A percentile compares a stretch with the other conserved stretches of the same genome.
Evolutionary conservation across 1,140 invertebrate species (phyloP).

Genomic region (Drosophila albomicans): DNA sequence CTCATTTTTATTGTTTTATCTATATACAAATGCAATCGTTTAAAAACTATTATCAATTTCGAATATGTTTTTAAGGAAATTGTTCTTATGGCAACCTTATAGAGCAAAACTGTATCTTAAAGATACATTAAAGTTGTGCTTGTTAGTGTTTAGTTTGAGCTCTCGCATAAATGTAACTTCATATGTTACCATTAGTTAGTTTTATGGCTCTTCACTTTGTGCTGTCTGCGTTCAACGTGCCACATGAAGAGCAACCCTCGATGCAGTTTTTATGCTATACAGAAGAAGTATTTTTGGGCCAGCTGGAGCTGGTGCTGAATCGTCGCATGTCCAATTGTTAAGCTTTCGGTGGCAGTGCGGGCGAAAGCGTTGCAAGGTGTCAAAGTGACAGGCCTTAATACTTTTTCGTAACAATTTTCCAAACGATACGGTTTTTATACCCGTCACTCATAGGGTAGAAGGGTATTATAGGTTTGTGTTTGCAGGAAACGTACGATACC

Average conservation of each 20-base stretch:
- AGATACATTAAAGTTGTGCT: not conserved
- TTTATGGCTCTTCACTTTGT: not conserved
- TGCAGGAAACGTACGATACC: too few species aligned
- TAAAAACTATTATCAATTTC: too few species aligned
- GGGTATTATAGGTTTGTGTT: too few species aligned
- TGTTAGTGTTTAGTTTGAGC: not conserved
- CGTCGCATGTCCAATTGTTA: conserved; percentile 50
- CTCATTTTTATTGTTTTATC: too few species aligned
- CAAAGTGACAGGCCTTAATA: conserved; percentile 80
- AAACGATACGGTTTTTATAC: not conserved
- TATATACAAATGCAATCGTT: too few species aligned
- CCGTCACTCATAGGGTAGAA: too few species aligned
- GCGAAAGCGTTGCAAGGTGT: conserved; percentile 58
- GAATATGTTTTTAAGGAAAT: too few species aligned
- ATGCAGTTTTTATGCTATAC: not conserved
- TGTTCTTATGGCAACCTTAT: not conserved
- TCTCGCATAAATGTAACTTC: not conserved
- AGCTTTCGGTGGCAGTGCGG: conserved; percentile 4
- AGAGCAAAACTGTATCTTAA: not conserved
- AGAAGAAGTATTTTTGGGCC: not conserved
- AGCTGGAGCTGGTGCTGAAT: conserved; percentile 20
- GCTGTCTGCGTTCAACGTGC: not conserved
- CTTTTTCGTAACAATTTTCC: conserved; percentile 76
- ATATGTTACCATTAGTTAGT: conserved; percentile 10
- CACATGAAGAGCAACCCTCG: conserved; percentile 21